Conservation (phyloP, 1,140 invertebrate species). For the Penaeus indicus region DNA sequence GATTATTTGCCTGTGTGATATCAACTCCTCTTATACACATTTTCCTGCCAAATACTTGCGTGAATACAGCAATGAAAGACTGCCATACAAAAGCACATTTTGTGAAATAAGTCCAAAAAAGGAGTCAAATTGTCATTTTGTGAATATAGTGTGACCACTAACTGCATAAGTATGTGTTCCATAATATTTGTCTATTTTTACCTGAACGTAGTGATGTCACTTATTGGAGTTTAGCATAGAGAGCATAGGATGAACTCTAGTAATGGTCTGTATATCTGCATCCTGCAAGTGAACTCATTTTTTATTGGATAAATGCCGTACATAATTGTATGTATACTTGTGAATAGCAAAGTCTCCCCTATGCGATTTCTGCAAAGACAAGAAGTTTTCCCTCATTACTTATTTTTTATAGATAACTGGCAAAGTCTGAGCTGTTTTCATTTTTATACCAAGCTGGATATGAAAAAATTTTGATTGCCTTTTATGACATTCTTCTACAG, state of each 20-base stretch:
- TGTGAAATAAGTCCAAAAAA: conserved; percentile 54
- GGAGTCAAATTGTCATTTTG: conserved; percentile 52
- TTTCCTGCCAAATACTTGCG: conserved; percentile 58
- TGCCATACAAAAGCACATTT: conserved; percentile 55
- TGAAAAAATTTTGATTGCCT: conserved; percentile 58
- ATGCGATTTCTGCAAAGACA: conserved; percentile 58
- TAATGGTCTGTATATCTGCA: conserved; percentile 55
- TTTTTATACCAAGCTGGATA: conserved; percentile 55
- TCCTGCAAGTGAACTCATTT: conserved; percentile 54
- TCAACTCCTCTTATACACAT: conserved; percentile 56
- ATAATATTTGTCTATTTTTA: conserved; percentile 64
- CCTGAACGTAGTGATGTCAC: conserved; percentile 58
- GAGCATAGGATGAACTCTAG: conserved; percentile 43
- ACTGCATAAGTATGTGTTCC: conserved; percentile 61
- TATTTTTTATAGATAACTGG: conserved; percentile 63
- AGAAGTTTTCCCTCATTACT: conserved; percentile 59
- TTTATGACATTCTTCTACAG: conserved; percentile 55
- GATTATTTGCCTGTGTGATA: conserved; percentile 60
- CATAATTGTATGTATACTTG: conserved; percentile 63
- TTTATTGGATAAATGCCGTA: conserved; percentile 58
- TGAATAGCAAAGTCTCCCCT: conserved; percentile 57
- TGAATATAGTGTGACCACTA: conserved; percentile 60
- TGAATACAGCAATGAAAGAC: conserved; percentile 54
- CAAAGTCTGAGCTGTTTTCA: conserved; percentile 63
- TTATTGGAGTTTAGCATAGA: conserved; percentile 20